Conservation (phyloP, 2,888 invertebrate species). For the Sclerodermus sp. region DNA sequence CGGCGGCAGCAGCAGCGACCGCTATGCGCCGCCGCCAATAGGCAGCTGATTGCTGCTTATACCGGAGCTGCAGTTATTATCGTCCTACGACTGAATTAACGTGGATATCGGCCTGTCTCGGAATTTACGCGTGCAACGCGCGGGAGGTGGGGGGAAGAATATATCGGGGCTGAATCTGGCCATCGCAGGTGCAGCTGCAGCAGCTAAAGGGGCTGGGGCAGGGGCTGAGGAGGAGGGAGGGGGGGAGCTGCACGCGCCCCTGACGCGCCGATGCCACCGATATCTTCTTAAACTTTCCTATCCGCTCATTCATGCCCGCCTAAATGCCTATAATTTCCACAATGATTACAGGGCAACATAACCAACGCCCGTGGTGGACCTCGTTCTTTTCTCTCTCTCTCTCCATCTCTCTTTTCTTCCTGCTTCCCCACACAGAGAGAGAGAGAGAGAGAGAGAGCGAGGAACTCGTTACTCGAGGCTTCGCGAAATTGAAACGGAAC, state of each 20-base stretch:
- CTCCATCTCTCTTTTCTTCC: neutral
- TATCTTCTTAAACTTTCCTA: conserved; percentile 50
- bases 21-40: no score
- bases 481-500: conserved; percentile 46
- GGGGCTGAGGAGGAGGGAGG: no score
- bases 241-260: conserved; percentile 41
- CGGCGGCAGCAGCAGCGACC: neutral
- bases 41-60: no score
- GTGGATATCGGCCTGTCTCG: no score
- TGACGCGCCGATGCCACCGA: conserved; percentile 49
- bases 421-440: conserved; percentile 7
- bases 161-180: conserved; percentile 45
- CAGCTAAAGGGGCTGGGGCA: no score
- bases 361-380: conserved; percentile 33
- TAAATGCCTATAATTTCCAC: conserved; percentile 56
- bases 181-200: conserved; percentile 35
- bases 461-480: conserved; percentile 37
- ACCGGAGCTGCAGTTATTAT: no score
- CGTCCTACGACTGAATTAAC: no score
- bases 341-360: conserved; percentile 54
- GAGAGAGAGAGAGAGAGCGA: neutral
- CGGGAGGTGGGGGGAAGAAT: neutral
- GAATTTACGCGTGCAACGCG: no score
- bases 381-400: no score
- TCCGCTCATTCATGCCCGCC: conserved; percentile 49